A percentile compares a stretch with the other conserved stretches of the same genome.
Conservation (phyloP, 2,797 vertebrate genomes). For the Coracias cyanogaster region DNA sequence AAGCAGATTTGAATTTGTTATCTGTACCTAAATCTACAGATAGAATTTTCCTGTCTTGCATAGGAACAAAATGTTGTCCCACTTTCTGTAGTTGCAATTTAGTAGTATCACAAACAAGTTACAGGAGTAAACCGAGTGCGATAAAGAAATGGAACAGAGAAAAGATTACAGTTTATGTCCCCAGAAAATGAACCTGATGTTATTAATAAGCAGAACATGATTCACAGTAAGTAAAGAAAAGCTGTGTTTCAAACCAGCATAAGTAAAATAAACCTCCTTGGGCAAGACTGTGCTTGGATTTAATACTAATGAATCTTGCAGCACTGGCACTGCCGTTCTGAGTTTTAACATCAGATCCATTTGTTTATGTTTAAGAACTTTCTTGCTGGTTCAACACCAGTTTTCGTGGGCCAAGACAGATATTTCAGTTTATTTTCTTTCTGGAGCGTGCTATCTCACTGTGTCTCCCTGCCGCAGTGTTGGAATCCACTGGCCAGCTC, state of each 20-base stretch:
- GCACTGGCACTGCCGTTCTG: background rate
- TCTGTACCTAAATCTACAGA: constrained; percentile 25
- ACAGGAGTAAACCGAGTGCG: background rate
- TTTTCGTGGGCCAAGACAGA: background rate
- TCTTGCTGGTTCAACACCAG: background rate
- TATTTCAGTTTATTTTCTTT: constrained; percentile 26
- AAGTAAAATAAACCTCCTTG: constrained; percentile 9
- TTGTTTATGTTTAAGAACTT: background rate
- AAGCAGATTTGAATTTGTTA: constrained; percentile 29
- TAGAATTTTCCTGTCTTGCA: constrained; percentile 49
- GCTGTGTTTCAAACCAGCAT: background rate
- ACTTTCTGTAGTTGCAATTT: constrained; percentile 42
- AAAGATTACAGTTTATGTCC: constrained; percentile 33
- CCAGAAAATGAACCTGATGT: background rate
- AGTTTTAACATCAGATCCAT: background rate
- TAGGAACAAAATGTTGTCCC: constrained; percentile 56
- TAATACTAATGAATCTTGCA: background rate
- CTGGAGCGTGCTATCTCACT: background rate
- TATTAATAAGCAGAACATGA: background rate
- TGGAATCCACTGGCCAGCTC: background rate
- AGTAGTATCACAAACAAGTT: constrained; percentile 12
- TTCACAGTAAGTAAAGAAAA: constrained; percentile 22
- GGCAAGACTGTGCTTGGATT: background rate
- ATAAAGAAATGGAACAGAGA: constrained; percentile 15
- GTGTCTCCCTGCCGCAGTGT: background rate